phyloP scores from a whole-genome alignment of 2,113 vertebrate genomes.

The Thalassarche chlororhynchos region DNA sequence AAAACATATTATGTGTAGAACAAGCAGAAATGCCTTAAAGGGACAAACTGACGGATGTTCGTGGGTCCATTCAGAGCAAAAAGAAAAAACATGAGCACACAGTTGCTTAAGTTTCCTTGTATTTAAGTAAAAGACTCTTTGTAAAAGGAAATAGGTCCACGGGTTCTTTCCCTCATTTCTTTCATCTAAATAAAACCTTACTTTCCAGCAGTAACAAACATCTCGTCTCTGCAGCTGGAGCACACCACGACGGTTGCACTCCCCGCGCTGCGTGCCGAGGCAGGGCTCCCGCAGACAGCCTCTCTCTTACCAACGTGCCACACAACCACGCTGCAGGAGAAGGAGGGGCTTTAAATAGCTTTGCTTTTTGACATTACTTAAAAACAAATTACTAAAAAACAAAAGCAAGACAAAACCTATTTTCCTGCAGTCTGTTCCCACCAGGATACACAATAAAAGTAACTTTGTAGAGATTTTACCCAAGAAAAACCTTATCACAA shows the following conservation, averaged over 20 bases:
- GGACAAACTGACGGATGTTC: background rate
- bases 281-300: constrained; percentile 84
- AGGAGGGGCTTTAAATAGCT: background rate
- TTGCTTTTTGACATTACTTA: background rate
- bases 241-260: constrained; percentile 73
- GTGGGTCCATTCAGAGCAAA: background rate
- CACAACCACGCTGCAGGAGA: constrained; percentile 80
- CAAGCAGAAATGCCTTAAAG: background rate
- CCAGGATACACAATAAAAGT: background rate
- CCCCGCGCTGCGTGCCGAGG: constrained; percentile 75
- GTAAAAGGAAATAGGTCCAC: background rate
- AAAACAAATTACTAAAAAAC: background rate
- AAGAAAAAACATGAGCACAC: background rate
- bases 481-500: background rate
- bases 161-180: background rate
- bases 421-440: background rate
- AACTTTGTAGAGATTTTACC: background rate
- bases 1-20: background rate
- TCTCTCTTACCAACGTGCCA: constrained; percentile 84
- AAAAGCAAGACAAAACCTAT: background rate
- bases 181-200: constrained; percentile 53
- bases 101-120: background rate
- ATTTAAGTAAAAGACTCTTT: background rate
- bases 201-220: constrained; percentile 89
- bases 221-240: constrained; percentile 76